Conservation (phyloP, 2,113 vertebrate species). For the Parus major region DNA sequence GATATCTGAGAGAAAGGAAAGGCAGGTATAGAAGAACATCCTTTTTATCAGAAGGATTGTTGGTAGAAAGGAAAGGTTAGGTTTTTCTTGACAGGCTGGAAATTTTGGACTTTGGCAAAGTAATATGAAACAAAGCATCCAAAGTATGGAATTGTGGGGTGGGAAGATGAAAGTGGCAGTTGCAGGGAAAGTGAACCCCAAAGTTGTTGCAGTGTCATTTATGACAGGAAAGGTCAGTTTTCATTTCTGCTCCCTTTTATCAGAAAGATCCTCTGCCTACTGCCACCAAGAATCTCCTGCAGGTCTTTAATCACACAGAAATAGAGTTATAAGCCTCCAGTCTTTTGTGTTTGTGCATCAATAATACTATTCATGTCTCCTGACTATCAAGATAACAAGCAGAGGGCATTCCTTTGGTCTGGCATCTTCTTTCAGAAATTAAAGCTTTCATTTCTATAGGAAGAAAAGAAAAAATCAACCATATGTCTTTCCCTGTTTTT, state of each 20-base stretch:
- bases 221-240: conserved; percentile 36
- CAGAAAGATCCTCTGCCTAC: background rate
- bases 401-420: conserved; percentile 39
- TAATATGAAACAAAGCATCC: background rate
- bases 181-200: background rate
- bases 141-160: background rate
- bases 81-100: background rate
- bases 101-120: background rate
- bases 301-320: conserved; percentile 46
- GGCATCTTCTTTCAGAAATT: conserved; percentile 4
- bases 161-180: background rate
- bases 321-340: conserved; percentile 28
- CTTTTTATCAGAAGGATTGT: background rate
- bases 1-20: background rate
- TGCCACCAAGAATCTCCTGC: conserved; percentile 20
- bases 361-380: conserved; percentile 26
- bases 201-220: background rate
- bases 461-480: conserved; percentile 15
- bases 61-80: background rate
- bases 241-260: conserved; percentile 7
- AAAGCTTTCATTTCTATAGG: conserved; percentile 22
- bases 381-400: conserved; percentile 34
- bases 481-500: background rate
- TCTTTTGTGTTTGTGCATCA: conserved; percentile 43
- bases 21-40: background rate